These are phyloP conservation scores for Drosophila hamatofila DNA, from an alignment of 2,888 invertebrate genomes.

Conservation along the genomic window DNA sequence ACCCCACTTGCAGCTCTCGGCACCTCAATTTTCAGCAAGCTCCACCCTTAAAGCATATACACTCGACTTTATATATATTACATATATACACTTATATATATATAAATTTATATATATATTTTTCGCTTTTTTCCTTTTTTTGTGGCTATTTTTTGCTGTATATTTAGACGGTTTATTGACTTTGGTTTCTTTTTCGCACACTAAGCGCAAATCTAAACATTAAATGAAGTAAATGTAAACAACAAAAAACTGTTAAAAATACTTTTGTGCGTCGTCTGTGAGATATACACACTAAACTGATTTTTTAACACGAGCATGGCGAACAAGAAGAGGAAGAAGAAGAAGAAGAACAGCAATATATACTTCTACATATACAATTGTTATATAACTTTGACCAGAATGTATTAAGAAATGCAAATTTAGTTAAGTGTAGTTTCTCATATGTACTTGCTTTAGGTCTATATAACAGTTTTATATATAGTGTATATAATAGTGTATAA, in stretches of 20 bases:
- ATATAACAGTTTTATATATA: neutral
- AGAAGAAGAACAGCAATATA: neutral
- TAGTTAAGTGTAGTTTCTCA: neutral
- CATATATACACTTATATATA: constrained; percentile 4
- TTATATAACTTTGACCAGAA: neutral
- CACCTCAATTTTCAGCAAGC: constrained; percentile 11
- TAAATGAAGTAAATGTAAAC: constrained; percentile 68
- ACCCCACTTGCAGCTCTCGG: constrained; percentile 1
- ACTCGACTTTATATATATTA: constrained; percentile 20
- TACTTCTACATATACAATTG: neutral
- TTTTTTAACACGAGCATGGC: constrained; percentile 12
- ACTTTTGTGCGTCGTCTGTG: constrained; percentile 8
- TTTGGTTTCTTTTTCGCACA: constrained; percentile 73
- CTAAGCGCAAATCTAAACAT: constrained; percentile 68
- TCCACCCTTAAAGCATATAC: constrained; percentile 23
- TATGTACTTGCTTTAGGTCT: neutral
- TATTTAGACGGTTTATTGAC: constrained; percentile 72
- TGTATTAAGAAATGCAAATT: constrained; percentile 8
- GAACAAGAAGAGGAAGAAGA: neutral
- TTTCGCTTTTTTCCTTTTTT: constrained; percentile 37
- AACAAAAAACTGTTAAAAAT: constrained; percentile 51
- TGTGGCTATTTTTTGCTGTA: constrained; percentile 24
- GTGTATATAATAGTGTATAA: constrained; percentile 1
- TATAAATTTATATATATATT: constrained; percentile 34
- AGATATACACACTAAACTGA: constrained; percentile 8